phyloP scores from a whole-genome alignment of 2,797 vertebrate species.

The Enteromius unitaeniatus region DNA sequence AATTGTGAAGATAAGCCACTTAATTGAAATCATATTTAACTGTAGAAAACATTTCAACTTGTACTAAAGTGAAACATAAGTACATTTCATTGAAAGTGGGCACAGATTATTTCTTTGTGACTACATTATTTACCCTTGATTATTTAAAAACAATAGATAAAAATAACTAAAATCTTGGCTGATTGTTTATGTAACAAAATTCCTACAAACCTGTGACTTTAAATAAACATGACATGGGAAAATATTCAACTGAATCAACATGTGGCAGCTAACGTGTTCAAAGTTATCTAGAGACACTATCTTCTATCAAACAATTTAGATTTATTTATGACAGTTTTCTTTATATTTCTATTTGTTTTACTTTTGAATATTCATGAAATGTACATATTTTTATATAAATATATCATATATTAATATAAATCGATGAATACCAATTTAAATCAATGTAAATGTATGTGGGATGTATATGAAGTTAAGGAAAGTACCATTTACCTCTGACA shows the following conservation, averaged over 20 bases:
- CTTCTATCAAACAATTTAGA: neutral
- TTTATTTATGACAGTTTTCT: neutral
- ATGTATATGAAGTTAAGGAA: neutral
- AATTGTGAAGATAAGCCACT: neutral
- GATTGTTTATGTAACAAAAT: neutral
- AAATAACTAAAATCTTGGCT: neutral
- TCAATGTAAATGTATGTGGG: neutral
- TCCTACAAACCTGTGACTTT: neutral
- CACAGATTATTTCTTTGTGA: neutral
- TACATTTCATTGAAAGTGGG: neutral
- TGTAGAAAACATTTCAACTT: neutral
- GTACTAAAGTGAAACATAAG: neutral
- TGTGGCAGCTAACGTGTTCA: neutral
- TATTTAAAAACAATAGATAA: neutral
- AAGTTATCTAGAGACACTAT: neutral
- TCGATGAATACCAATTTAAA: neutral
- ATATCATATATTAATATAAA: neutral
- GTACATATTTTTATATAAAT: neutral
- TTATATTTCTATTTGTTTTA: neutral
- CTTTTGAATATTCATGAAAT: neutral
- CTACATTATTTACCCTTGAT: neutral
- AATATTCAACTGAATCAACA: conserved; percentile 23
- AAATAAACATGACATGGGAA: conserved; percentile 18
- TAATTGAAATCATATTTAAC: neutral
- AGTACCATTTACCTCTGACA: neutral